Percentiles rank a stretch among this genome's conserved stretches.
These are phyloP conservation scores for Coregonus clupeaformis DNA, from an alignment of 2,113 vertebrate species.

Conservation along the genomic window DNA sequence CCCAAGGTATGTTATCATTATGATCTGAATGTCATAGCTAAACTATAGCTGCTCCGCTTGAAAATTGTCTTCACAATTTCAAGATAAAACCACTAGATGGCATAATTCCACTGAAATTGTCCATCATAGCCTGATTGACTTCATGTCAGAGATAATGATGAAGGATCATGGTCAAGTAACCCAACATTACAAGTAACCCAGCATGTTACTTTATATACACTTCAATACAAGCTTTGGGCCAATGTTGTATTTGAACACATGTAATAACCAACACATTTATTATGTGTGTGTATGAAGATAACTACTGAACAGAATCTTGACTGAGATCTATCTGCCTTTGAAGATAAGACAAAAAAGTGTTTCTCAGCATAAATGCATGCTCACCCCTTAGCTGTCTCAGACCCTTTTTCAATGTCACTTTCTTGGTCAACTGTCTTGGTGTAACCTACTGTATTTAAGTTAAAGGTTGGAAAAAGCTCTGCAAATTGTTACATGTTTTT, in stretches of 20 bases:
- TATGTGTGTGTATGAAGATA: background rate
- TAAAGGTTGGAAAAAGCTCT: background rate
- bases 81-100: too few species aligned
- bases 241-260: background rate
- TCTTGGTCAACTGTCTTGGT: background rate
- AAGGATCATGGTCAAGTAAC: too few species aligned
- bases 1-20: background rate
- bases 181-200: too few species aligned
- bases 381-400: background rate
- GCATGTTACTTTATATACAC: background rate
- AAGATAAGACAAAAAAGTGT: background rate
- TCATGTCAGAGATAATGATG: too few species aligned
- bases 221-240: background rate
- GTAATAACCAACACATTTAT: background rate
- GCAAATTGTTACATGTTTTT: slow-evolving; percentile 28
- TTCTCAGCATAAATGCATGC: background rate
- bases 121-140: too few species aligned
- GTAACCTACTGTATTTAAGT: background rate
- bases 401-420: background rate
- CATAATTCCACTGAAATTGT: too few species aligned
- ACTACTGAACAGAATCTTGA: background rate
- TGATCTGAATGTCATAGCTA: background rate
- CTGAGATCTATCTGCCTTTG: background rate
- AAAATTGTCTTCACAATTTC: background rate
- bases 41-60: background rate